Percentiles rank a stretch among this genome's conserved stretches.
Evolutionary conservation across 2,797 vertebrate genomes (phyloP).

Genomic region (Carcharodon carcharias): DNA sequence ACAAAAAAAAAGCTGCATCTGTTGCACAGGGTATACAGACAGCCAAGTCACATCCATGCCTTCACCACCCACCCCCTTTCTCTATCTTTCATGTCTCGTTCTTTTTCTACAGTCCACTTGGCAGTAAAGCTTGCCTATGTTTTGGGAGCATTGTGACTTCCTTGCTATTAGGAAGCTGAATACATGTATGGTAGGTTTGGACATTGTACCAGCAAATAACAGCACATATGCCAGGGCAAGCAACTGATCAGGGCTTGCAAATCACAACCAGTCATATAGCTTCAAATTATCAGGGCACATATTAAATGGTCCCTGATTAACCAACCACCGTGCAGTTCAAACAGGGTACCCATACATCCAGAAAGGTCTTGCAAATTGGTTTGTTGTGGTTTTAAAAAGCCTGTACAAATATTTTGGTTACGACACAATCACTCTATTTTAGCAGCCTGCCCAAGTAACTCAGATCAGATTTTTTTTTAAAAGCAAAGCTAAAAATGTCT

Average conservation of each 20-base stretch:
- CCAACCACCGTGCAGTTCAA: neutral
- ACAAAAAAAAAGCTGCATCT: neutral
- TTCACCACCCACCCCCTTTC: neutral
- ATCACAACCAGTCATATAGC: neutral
- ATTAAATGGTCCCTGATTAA: neutral
- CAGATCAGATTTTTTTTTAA: neutral
- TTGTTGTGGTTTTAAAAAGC: neutral
- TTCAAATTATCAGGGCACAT: neutral
- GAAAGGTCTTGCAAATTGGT: neutral
- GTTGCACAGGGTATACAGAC: neutral
- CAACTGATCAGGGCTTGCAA: neutral
- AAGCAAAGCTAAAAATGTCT: neutral
- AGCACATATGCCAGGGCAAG: neutral
- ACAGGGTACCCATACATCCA: neutral
- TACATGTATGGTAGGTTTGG: neutral
- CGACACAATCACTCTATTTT: neutral
- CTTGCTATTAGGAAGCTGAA: neutral
- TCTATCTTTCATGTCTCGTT: neutral
- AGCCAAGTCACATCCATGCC: neutral
- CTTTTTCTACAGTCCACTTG: neutral
- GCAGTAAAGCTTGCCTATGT: neutral
- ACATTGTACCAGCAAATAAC: neutral
- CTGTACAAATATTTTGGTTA: neutral
- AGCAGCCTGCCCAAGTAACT: neutral
- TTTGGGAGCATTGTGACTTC: neutral